Evolutionary conservation across 2,888 invertebrate species (phyloP).

Genomic region (Tetropium fuscum): DNA sequence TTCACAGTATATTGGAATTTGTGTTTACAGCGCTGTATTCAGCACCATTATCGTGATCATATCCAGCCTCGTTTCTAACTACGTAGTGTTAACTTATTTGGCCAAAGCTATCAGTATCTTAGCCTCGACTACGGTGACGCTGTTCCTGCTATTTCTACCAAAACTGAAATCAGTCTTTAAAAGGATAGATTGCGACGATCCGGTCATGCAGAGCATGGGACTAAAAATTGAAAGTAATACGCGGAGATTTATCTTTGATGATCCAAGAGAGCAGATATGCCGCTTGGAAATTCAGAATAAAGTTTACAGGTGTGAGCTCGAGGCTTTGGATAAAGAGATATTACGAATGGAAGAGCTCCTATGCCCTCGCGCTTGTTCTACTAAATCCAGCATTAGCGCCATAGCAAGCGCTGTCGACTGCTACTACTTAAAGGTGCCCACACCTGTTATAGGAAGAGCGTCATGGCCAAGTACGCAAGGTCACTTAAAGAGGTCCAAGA

Average conservation of each 20-base stretch:
- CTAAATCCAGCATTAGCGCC: slow-evolving; percentile 33
- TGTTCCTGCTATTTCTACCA: slow-evolving; percentile 88
- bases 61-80: slow-evolving; percentile 88
- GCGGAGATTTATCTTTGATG: slow-evolving; percentile 72
- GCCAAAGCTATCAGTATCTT: slow-evolving; percentile 87
- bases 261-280: slow-evolving; percentile 84
- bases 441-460: slow-evolving; percentile 37
- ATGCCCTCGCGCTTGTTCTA: slow-evolving; percentile 14
- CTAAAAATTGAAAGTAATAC: slow-evolving; percentile 91
- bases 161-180: slow-evolving; percentile 82
- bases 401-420: slow-evolving; percentile 33
- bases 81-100: slow-evolving; percentile 83
- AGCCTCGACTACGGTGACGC: slow-evolving; percentile 86
- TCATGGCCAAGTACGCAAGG: slow-evolving; percentile 54
- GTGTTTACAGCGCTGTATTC: slow-evolving; percentile 92
- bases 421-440: slow-evolving; percentile 34
- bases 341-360: slow-evolving; percentile 78
- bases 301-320: slow-evolving; percentile 87
- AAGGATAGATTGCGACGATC: slow-evolving; percentile 77
- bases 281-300: slow-evolving; percentile 92
- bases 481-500: slow-evolving; percentile 14
- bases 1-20: slow-evolving; percentile 93
- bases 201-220: slow-evolving; percentile 90
- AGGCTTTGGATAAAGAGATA: slow-evolving; percentile 82
- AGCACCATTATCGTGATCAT: slow-evolving; percentile 88